Evolutionary conservation across 2,797 vertebrate genomes (phyloP).

Genomic region (Loris lydekkerianus): DNA sequence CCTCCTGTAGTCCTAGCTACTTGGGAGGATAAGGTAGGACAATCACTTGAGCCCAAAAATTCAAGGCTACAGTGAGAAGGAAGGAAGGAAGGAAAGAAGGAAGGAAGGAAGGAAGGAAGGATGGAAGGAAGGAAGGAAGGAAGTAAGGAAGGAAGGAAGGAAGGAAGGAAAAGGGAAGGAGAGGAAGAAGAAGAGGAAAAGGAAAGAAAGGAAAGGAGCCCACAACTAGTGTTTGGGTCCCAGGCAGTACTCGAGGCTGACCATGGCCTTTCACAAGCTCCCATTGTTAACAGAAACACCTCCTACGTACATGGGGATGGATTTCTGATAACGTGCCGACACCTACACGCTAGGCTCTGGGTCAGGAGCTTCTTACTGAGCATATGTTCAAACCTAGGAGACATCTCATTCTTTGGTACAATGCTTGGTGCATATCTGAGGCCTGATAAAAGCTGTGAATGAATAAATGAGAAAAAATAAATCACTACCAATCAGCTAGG

Average conservation of each 20-base stretch:
- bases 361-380: not conserved
- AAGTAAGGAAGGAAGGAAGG: no score
- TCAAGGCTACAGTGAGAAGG: not conserved
- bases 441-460: slow-evolving; percentile 39
- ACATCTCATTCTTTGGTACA: not conserved
- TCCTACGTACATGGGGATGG: not conserved
- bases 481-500: not conserved
- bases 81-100: no score
- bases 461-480: slow-evolving; percentile 55
- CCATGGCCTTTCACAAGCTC: not conserved
- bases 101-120: no score
- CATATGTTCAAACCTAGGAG: not conserved
- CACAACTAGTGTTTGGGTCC: not conserved
- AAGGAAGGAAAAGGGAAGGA: no score
- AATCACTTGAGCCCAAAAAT: not conserved
- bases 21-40: not conserved
- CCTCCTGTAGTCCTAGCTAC: not conserved
- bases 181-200: not conserved
- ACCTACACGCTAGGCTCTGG: not conserved
- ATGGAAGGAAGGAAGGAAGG: no score
- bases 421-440: not conserved
- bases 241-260: not conserved
- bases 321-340: not conserved
- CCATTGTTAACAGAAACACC: not conserved
- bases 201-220: not conserved